A percentile compares a stretch with the other conserved stretches of the same genome.
phyloP scores from a whole-genome alignment of 2,888 invertebrate species.

The Alloscopus bannaensis region DNA sequence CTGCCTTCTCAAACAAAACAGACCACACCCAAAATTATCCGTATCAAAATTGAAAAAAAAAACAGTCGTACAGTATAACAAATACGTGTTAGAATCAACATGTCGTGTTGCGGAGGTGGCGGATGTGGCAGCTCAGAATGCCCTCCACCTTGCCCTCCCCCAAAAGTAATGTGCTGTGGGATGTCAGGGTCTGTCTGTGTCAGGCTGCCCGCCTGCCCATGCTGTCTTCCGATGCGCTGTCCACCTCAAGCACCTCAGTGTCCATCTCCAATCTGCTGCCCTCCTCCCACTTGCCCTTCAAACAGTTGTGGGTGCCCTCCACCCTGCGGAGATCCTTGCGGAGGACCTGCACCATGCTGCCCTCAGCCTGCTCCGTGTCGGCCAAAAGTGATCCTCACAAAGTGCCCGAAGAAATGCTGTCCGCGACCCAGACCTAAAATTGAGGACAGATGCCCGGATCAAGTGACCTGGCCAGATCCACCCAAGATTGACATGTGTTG shows the following conservation, averaged over 20 bases:
- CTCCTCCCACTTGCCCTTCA: slow-evolving; percentile 26
- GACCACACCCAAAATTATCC: too few species aligned
- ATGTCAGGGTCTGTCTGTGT: slow-evolving; percentile 39
- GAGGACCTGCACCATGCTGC: slow-evolving; percentile 26
- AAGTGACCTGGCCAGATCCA: slow-evolving; percentile 53
- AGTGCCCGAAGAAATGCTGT: slow-evolving; percentile 48
- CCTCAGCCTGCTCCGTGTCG: slow-evolving; percentile 24
- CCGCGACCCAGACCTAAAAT: slow-evolving; percentile 17
- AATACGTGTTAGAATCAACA: slow-evolving; percentile 3
- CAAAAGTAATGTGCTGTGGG: slow-evolving; percentile 49
- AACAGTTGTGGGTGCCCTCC: slow-evolving; percentile 36
- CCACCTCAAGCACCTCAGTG: slow-evolving; percentile 35
- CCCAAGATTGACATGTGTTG: slow-evolving; percentile 62
- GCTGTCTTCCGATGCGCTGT: slow-evolving; percentile 41
- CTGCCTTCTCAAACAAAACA: too few species aligned
- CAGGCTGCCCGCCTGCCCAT: slow-evolving; percentile 29
- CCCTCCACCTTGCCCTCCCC: slow-evolving; percentile 20
- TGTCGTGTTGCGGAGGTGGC: slow-evolving; percentile 36
- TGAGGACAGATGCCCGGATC: slow-evolving; percentile 37
- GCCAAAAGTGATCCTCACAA: slow-evolving; percentile 40
- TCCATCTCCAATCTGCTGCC: slow-evolving; percentile 26
- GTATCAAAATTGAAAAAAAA: too few species aligned
- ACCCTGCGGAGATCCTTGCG: slow-evolving; percentile 27
- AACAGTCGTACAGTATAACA: slow-evolving; percentile 3
- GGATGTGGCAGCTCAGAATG: slow-evolving; percentile 25